Base-by-base conservation (phyloP, 2,113 vertebrate genomes). In the Hippoglossus stenolepis region DNA sequence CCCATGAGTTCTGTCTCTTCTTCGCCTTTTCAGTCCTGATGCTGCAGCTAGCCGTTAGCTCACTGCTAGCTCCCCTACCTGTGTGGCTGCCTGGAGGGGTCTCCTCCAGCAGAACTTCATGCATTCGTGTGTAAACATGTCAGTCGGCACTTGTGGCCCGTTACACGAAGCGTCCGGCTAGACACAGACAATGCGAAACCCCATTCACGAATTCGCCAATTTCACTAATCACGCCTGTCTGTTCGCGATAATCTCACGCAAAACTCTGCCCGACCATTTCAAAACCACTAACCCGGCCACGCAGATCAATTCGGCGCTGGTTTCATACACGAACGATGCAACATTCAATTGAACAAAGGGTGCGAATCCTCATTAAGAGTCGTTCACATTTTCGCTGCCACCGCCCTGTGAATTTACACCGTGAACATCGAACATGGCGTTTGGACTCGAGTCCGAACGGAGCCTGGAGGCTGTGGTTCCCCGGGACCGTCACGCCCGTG, bases 281-380 rank as follows among this genome's bases (percentile, higher is more conserved):
- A 13, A 13, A 43, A 43, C 3, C 12, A 13, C 40, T 12, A 43
- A 43, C 40, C 40, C 10, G 11, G 10, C 0, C 12, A 43, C 11
- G 12, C 40, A 12, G 40, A 13, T 3, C 2, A 71, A 59, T 77
- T 73, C 61, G 2, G 65, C 53, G n/a, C 6, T 13, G 3, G 43
- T 2, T 0, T 3, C 2, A 12, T 4, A 9, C 13, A 12, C 8
- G 7, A 1, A 4, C 5, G 24, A 2, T 12, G 35, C 0, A 43
- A 43, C 40, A 20, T 7, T 53, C 21, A 4, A 69, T 67, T 23
- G 4, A 18, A 9, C 1, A 24, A 0, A 24, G 17, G 18, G 18
- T 3, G 0, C 21, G 60, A 65, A 54, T 38, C 9, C 26, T 23
- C 17, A 18, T 1, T 2, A 15, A 15, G 4, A 14, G 21, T 24